These are phyloP conservation scores for Sylvia atricapilla DNA, from an alignment of 2,113 vertebrate species.

Conservation along the genomic window DNA sequence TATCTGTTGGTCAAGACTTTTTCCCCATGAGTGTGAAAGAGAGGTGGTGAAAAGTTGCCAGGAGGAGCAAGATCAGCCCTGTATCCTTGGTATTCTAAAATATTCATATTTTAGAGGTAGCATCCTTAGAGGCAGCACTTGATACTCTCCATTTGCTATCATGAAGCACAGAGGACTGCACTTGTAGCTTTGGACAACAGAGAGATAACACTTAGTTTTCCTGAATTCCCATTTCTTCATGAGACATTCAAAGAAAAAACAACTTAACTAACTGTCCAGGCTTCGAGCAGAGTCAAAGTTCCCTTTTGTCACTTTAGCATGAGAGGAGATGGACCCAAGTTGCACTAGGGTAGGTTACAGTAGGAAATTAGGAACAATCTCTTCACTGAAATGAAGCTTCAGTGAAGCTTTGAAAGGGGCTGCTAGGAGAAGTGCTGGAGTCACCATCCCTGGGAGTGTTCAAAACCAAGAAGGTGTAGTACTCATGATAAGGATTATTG, in stretches of 20 bases:
- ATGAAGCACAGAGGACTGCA: neutral
- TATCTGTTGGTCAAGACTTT: neutral
- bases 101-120: neutral
- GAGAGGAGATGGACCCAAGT: neutral
- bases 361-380: neutral
- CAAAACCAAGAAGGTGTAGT: too few species aligned
- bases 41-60: neutral
- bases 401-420: neutral
- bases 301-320: neutral
- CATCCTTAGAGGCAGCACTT: neutral
- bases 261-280: neutral
- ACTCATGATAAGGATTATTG: rapidly evolving
- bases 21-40: neutral
- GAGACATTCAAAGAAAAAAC: neutral
- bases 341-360: neutral
- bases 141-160: neutral
- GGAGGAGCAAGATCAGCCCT: neutral
- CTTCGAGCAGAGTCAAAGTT: neutral
- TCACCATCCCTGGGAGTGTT: neutral
- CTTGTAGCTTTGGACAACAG: neutral
- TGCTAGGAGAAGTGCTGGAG: neutral
- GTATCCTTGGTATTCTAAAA: neutral
- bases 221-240: neutral
- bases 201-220: neutral
- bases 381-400: neutral